These are phyloP conservation scores for Platerodrilus igneus DNA, from an alignment of 2,888 invertebrate genomes.

Conservation along the genomic window DNA sequence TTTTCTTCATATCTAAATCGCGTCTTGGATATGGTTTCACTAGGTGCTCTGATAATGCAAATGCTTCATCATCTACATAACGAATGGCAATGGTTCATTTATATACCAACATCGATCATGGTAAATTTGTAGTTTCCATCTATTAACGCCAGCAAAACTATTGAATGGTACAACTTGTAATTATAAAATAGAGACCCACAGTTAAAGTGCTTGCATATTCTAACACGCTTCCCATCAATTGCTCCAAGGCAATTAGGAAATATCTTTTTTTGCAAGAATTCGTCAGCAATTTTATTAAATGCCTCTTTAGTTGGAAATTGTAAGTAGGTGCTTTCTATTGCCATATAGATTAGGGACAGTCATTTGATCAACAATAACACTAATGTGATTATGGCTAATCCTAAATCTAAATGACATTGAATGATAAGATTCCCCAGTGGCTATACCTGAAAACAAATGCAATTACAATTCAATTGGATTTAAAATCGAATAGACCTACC, in stretches of 20 bases:
- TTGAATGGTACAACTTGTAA: slow-evolving; percentile 4
- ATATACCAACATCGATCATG: slow-evolving; percentile 3
- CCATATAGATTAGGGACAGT: neutral
- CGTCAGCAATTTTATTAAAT: slow-evolving; percentile 5
- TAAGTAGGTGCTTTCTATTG: neutral
- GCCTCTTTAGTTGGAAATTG: neutral
- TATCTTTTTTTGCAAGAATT: neutral
- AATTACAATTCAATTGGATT: too few species aligned
- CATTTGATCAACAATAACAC: slow-evolving; percentile 1
- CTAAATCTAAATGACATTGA: slow-evolving; percentile 1
- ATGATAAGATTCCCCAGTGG: slow-evolving; percentile 2
- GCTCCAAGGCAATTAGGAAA: slow-evolving; percentile 6
- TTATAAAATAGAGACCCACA: slow-evolving; percentile 5
- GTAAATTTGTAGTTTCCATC: slow-evolving; percentile 8
- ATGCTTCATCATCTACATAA: slow-evolving; percentile 17
- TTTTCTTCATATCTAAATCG: slow-evolving; percentile 9
- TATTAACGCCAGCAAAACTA: slow-evolving; percentile 2
- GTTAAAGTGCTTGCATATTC: slow-evolving; percentile 2
- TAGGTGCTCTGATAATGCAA: slow-evolving; percentile 16
- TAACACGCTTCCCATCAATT: neutral
- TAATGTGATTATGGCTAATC: slow-evolving; percentile 3
- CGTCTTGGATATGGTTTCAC: slow-evolving; percentile 8
- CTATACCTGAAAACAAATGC: slow-evolving; percentile 2
- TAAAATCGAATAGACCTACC: too few species aligned
- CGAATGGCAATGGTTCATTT: neutral